A percentile compares a stretch with the other conserved stretches of the same genome.
Evolutionary conservation across 2,888 invertebrate genomes (phyloP).

Genomic region (Athalia circularis): DNA sequence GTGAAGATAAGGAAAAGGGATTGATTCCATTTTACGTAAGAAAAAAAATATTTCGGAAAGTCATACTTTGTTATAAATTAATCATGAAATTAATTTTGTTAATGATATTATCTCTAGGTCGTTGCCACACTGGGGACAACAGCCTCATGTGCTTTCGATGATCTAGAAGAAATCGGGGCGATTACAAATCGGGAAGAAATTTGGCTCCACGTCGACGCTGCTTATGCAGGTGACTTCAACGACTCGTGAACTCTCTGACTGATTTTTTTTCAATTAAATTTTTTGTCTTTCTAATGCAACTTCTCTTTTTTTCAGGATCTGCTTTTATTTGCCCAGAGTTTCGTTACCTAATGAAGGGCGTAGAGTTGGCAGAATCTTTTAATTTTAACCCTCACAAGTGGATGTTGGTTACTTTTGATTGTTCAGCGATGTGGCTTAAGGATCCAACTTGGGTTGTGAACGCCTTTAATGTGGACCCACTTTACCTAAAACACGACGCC

Average conservation of each 20-base stretch:
- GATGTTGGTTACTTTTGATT: slow-evolving; percentile 99
- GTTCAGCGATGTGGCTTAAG: slow-evolving; percentile 98
- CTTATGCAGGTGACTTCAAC: slow-evolving; percentile 86
- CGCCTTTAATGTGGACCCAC: slow-evolving; percentile 97
- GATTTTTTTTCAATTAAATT: neutral
- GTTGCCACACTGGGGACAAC: slow-evolving; percentile 96
- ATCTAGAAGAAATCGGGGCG: slow-evolving; percentile 91
- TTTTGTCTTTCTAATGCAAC: neutral
- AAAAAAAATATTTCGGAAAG: slow-evolving; percentile 3
- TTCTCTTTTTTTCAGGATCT: slow-evolving; percentile 75
- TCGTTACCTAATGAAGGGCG: slow-evolving; percentile 90
- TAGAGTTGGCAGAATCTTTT: slow-evolving; percentile 95
- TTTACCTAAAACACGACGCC: slow-evolving; percentile 96
- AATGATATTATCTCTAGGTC: slow-evolving; percentile 74
- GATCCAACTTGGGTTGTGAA: slow-evolving; percentile 92
- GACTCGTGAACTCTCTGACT: neutral
- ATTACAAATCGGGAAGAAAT: slow-evolving; percentile 86
- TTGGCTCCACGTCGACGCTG: slow-evolving; percentile 98
- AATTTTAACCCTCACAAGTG: slow-evolving; percentile 99
- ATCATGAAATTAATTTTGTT: neutral
- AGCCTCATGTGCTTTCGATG: slow-evolving; percentile 96
- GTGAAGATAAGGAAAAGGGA: slow-evolving; percentile 90
- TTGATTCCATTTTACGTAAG: slow-evolving; percentile 97
- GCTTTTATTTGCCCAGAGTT: slow-evolving; percentile 98
- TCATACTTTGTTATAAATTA: neutral